phyloP scores from a whole-genome alignment of 1,140 invertebrate species.

The Harpegnathos saltator region DNA sequence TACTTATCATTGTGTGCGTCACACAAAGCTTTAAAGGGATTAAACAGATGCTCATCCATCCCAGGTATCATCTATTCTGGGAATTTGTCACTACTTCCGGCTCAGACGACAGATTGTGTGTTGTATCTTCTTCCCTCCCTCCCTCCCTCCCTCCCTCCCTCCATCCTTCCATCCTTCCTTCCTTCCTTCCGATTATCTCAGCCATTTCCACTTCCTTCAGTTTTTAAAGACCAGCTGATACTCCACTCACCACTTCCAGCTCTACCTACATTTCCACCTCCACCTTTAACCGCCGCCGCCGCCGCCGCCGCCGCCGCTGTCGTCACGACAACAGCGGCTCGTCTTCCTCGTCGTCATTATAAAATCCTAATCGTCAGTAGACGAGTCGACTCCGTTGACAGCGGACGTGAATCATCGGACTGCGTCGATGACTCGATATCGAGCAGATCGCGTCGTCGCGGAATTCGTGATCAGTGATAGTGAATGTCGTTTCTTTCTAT shows the following conservation, averaged over 20 bases:
- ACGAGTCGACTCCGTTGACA: constrained; percentile 51
- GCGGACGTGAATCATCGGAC: constrained; percentile 57
- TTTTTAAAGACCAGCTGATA: constrained; percentile 53
- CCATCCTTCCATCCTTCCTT: neutral
- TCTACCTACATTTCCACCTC: neutral
- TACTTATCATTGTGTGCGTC: too few relatives aligned
- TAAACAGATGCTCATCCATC: too few relatives aligned
- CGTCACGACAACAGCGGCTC: neutral
- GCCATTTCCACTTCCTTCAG: neutral
- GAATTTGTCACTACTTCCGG: constrained; percentile 29
- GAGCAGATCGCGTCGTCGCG: constrained; percentile 21
- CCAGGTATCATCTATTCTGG: neutral
- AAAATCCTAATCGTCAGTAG: constrained; percentile 39
- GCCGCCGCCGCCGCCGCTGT: neutral
- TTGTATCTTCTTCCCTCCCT: constrained; percentile 13
- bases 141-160: neutral
- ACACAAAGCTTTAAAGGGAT: too few relatives aligned
- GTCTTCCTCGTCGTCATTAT: constrained; percentile 11
- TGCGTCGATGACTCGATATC: constrained; percentile 50
- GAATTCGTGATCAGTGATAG: constrained; percentile 24
- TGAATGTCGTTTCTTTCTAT: constrained; percentile 6
- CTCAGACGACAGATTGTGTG: neutral
- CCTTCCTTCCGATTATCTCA: neutral
- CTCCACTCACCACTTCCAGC: neutral
- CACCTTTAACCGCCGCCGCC: too few relatives aligned